phyloP scores from a whole-genome alignment of 2,113 vertebrate genomes.

The Brachypodius melanocephalos region DNA sequence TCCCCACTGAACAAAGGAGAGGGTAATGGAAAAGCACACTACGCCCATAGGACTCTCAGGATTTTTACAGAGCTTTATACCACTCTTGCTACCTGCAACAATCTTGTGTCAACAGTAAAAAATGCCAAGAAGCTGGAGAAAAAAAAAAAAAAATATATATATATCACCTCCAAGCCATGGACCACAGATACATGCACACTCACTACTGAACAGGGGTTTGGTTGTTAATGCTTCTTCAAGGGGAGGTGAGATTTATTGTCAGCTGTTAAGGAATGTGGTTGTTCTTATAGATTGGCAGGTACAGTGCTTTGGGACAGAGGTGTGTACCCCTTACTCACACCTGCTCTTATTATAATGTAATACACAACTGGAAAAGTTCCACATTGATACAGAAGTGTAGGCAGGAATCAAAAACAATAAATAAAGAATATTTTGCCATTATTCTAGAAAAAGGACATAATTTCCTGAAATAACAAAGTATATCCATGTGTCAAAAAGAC shows the following conservation, averaged over 20 bases:
- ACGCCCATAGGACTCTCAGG: background rate
- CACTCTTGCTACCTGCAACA: background rate
- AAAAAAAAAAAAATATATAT: background rate
- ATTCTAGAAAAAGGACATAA: background rate
- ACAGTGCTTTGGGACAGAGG: background rate
- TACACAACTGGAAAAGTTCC: background rate
- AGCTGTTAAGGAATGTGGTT: background rate
- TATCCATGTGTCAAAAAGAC: background rate
- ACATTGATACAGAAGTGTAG: background rate
- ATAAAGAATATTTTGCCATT: background rate
- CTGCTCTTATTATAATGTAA: background rate
- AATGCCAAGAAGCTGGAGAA: background rate
- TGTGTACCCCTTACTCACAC: background rate
- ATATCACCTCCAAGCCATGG: background rate
- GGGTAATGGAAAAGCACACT: background rate
- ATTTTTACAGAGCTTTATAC: background rate
- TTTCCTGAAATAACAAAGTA: background rate
- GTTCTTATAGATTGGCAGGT: background rate
- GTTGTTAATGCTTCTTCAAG: background rate
- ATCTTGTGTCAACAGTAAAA: background rate
- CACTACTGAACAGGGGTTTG: background rate
- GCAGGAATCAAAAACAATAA: background rate
- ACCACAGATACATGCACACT: background rate
- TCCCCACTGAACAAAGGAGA: background rate
- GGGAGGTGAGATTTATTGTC: background rate